Percentiles rank a stretch among this genome's conserved stretches.
Evolutionary conservation across 92 coral and sea anemone genomes (phyloP).

Genomic region (Parazoanthus darwini): DNA sequence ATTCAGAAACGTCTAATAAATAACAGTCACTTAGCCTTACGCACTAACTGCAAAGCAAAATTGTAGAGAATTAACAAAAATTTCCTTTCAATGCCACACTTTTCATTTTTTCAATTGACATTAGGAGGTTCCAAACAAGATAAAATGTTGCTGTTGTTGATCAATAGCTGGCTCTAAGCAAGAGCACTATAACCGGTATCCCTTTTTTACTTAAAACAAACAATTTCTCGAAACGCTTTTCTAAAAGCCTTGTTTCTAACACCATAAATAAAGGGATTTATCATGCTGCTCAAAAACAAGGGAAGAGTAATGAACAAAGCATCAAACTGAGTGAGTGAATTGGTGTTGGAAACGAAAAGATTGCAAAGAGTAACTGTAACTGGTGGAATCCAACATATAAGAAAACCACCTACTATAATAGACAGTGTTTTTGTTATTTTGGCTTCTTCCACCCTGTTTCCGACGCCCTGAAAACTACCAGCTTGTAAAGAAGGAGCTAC

Average conservation of each 20-base stretch:
- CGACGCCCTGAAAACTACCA: not conserved
- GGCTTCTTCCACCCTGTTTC: not conserved
- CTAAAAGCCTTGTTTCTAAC: not conserved
- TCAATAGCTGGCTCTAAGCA: too few species aligned
- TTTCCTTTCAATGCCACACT: too few species aligned
- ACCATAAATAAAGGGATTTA: not conserved
- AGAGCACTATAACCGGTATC: not conserved
- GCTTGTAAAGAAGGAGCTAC: constrained; percentile 6
- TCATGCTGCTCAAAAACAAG: not conserved
- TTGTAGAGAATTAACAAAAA: too few species aligned
- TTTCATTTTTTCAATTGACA: too few species aligned
- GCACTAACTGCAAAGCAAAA: too few species aligned
- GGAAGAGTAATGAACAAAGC: not conserved
- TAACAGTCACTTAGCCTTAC: too few species aligned
- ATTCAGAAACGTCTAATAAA: too few species aligned
- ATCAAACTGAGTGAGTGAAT: not conserved
- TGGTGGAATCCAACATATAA: not conserved
- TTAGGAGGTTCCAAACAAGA: too few species aligned
- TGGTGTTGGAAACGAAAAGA: not conserved
- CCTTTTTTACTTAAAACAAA: not conserved
- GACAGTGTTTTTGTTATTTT: not conserved
- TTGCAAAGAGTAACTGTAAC: not conserved
- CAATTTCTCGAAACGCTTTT: not conserved
- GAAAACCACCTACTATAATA: not conserved
- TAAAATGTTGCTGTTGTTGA: too few species aligned